phyloP scores from a whole-genome alignment of 2,888 invertebrate genomes.

The Conistra vaccinii region DNA sequence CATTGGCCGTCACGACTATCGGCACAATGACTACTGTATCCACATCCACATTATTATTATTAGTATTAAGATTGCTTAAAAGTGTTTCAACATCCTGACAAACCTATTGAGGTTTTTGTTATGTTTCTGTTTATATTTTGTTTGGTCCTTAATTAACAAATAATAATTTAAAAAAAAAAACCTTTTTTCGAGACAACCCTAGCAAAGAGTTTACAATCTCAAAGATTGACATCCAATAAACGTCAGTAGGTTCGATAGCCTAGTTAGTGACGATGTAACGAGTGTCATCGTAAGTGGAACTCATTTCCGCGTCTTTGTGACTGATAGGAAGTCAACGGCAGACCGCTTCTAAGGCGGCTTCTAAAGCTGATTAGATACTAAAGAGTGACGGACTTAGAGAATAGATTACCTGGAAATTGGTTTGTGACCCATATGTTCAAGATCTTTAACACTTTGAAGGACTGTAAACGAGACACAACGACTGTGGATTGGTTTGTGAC shows the following conservation, averaged over 20 bases:
- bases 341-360: slow-evolving; percentile 8
- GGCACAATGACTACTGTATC: no score
- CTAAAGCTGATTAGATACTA: slow-evolving; percentile 18
- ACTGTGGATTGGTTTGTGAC: no score
- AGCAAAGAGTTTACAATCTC: slow-evolving; percentile 18
- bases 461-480: no score
- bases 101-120: background rate
- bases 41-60: background rate
- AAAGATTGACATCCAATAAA: slow-evolving; percentile 58
- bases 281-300: slow-evolving; percentile 48
- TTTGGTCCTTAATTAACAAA: background rate
- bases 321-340: slow-evolving; percentile 44
- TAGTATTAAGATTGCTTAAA: background rate
- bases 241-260: slow-evolving; percentile 42
- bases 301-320: slow-evolving; percentile 62
- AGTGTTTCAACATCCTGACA: background rate
- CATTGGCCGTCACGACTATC: no score
- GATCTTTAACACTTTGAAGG: no score
- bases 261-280: slow-evolving; percentile 33
- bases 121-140: background rate
- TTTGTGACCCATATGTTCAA: background rate
- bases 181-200: slow-evolving; percentile 44
- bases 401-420: background rate
- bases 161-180: background rate
- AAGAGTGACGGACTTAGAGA: background rate